Conservation (phyloP, 2,113 vertebrate genomes). For the Odontesthes bonariensis region DNA sequence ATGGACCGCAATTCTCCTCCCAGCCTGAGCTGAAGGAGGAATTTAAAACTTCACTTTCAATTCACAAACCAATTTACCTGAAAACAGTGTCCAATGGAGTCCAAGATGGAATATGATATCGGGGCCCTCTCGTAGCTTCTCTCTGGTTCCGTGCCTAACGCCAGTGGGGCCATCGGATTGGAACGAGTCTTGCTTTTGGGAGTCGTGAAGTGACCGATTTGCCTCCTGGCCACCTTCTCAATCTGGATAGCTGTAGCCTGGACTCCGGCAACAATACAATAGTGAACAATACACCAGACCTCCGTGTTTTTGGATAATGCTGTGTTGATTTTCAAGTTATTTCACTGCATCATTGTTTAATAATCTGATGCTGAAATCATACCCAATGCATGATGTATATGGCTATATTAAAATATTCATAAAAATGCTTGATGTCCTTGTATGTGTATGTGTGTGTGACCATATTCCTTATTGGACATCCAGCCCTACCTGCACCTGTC, state of each 20-base stretch:
- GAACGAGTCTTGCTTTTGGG: constrained; percentile 59
- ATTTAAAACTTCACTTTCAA: background rate
- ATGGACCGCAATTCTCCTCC: background rate
- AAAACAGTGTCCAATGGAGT: constrained; percentile 87
- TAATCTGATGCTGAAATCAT: too few species aligned
- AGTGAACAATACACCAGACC: background rate
- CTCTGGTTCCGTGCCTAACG: constrained; percentile 69
- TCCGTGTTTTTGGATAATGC: too few species aligned
- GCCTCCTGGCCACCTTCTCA: constrained; percentile 89
- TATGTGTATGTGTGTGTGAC: too few species aligned
- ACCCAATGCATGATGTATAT: too few species aligned
- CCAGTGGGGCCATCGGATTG: constrained; percentile 78
- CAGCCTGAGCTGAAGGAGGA: background rate
- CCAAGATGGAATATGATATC: constrained; percentile 86
- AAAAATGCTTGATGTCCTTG: too few species aligned
- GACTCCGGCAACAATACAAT: constrained; percentile 27
- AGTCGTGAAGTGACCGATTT: constrained; percentile 84
- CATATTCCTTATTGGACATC: too few species aligned
- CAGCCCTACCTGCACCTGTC: too few species aligned
- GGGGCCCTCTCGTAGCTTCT: constrained; percentile 83
- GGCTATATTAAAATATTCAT: too few species aligned
- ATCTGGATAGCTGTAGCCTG: constrained; percentile 88
- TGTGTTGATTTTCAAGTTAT: too few species aligned
- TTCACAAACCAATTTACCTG: constrained; percentile 74
- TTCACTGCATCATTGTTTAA: too few species aligned